Conservation (phyloP, 2,113 vertebrate genomes). For the Caretta caretta region DNA sequence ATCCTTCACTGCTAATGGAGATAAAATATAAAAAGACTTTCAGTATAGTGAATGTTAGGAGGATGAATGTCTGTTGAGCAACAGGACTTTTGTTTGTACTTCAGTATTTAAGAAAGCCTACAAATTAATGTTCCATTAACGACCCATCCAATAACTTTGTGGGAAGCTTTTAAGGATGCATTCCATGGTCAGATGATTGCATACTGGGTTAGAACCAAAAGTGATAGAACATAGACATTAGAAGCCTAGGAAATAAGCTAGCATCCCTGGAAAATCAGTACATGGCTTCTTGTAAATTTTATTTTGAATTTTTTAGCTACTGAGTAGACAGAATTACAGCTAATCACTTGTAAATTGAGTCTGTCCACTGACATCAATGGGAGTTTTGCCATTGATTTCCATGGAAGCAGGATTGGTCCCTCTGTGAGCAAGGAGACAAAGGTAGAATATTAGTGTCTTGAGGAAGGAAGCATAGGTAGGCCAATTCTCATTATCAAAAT, state of each 20-base stretch:
- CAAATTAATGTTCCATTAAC: conserved; percentile 65
- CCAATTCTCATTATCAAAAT: conserved; percentile 54
- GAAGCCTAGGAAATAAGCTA: conserved; percentile 59
- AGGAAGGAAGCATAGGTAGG: conserved; percentile 34
- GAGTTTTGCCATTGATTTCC: conserved; percentile 62
- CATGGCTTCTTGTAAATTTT: conserved; percentile 68
- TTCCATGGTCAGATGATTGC: conserved; percentile 59
- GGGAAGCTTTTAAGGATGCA: conserved; percentile 54
- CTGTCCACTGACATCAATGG: conserved; percentile 69
- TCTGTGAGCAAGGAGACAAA: conserved; percentile 1
- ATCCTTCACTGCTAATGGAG: conserved; percentile 12
- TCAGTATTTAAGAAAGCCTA: conserved; percentile 64
- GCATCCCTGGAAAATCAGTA: conserved; percentile 59
- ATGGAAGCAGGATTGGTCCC: conserved; percentile 19
- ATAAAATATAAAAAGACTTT: conserved; percentile 27
- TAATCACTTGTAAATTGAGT: conserved; percentile 75
- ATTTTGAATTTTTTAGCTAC: conserved; percentile 68
- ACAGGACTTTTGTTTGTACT: conserved; percentile 44
- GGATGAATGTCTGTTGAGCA: conserved; percentile 28
- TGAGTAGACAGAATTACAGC: conserved; percentile 67
- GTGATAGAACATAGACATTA: conserved; percentile 62
- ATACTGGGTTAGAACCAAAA: conserved; percentile 60
- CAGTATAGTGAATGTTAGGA: conserved; percentile 26
- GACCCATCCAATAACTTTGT: conserved; percentile 52
- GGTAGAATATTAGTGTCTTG: conserved; percentile 47